These are phyloP conservation scores for Theonella swinhoei DNA, from an alignment of 37 sponge, comb jelly and placozoan genomes.

Conservation along the genomic window DNA sequence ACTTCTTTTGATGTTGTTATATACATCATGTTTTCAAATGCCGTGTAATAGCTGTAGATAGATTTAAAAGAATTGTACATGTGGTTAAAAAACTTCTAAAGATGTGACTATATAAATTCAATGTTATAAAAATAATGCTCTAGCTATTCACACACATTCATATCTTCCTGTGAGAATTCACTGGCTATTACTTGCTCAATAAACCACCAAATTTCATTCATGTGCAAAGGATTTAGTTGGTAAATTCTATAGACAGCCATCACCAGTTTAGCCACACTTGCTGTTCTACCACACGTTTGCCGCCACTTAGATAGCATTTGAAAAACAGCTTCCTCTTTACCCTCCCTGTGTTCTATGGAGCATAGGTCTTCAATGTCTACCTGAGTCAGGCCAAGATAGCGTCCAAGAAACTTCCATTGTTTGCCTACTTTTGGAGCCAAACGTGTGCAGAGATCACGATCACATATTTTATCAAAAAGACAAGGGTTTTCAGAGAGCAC, in stretches of 20 bases:
- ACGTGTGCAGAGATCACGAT: background rate
- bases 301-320: background rate
- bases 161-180: too few species aligned
- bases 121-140: too few species aligned
- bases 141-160: too few species aligned
- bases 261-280: background rate
- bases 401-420: background rate
- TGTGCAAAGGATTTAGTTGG: too few species aligned
- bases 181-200: too few species aligned
- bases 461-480: background rate
- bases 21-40: too few species aligned
- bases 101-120: too few species aligned
- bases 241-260: background rate
- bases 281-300: background rate
- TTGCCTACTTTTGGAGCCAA: background rate
- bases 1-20: too few species aligned
- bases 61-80: too few species aligned
- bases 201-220: too few species aligned
- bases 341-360: background rate
- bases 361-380: background rate
- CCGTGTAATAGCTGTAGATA: too few species aligned
- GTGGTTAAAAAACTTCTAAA: too few species aligned
- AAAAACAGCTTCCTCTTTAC: background rate
- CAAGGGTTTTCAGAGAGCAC: background rate
- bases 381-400: background rate